These are phyloP conservation scores for Plemyria rubiginata DNA, from an alignment of 2,888 invertebrate species.

Conservation along the genomic window DNA sequence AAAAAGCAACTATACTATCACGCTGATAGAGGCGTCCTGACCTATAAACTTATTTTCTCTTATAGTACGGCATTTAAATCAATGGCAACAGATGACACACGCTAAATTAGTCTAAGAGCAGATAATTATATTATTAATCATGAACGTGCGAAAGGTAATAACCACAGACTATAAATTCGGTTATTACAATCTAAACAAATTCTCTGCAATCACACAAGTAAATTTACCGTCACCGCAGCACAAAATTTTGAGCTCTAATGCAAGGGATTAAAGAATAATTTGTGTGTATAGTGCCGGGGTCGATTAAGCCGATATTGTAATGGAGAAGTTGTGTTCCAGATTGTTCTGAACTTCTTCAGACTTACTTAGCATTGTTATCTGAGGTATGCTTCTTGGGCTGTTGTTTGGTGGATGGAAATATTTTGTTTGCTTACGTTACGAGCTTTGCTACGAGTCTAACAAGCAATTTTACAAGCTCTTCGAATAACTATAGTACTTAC, in stretches of 20 bases:
- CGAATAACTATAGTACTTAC: neutral
- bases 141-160: constrained; percentile 6
- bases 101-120: too few relatives aligned
- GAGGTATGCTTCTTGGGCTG: constrained; percentile 45
- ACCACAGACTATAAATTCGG: constrained; percentile 4
- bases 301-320: constrained; percentile 60
- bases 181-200: constrained; percentile 4
- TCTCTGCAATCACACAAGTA: constrained; percentile 7
- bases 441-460: neutral
- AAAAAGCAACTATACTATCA: too few relatives aligned
- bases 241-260: constrained; percentile 8
- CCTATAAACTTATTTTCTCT: too few relatives aligned
- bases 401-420: constrained; percentile 33
- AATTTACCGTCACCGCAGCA: neutral
- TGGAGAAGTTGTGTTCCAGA: constrained; percentile 62
- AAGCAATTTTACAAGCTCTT: neutral
- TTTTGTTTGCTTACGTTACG: constrained; percentile 4
- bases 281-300: constrained; percentile 34
- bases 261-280: constrained; percentile 4
- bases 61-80: too few relatives aligned
- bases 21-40: too few relatives aligned
- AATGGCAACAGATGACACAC: too few relatives aligned
- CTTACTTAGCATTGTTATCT: constrained; percentile 46
- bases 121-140: neutral
- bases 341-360: constrained; percentile 51